Evolutionary conservation across 92 coral and sea anemone species (phyloP).

Genomic region (Siderastrea siderea): DNA sequence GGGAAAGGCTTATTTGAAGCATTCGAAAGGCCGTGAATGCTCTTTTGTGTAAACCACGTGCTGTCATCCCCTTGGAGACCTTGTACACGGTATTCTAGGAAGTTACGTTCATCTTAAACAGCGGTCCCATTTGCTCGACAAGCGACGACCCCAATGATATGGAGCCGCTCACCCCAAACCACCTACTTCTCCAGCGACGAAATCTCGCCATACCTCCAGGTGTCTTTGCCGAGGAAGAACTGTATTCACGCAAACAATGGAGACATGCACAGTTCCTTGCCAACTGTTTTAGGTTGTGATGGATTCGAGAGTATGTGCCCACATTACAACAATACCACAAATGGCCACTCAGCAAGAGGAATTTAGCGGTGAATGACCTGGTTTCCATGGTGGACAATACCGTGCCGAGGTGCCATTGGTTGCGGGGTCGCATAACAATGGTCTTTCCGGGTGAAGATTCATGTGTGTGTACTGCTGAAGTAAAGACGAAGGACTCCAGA

Average conservation of each 20-base stretch:
- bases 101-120: conserved; percentile 73
- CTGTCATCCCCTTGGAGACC: conserved; percentile 55
- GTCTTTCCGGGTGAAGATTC: conserved; percentile 55
- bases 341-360: conserved; percentile 38
- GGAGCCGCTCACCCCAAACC: conserved; percentile 67
- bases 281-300: conserved; percentile 65
- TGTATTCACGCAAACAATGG: conserved; percentile 60
- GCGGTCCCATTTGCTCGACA: conserved; percentile 62
- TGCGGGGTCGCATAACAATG: conserved; percentile 39
- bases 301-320: conserved; percentile 60
- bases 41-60: conserved; percentile 64
- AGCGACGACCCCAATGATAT: conserved; percentile 70
- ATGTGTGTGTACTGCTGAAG: conserved; percentile 55
- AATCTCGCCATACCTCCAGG: conserved; percentile 48
- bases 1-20: too few relatives aligned
- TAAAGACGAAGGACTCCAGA: conserved; percentile 38
- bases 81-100: conserved; percentile 70
- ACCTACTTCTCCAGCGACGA: conserved; percentile 53
- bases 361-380: conserved; percentile 55
- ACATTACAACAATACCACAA: conserved; percentile 43
- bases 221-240: conserved; percentile 35
- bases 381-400: conserved; percentile 51
- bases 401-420: conserved; percentile 58
- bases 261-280: conserved; percentile 62
- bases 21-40: too few relatives aligned